Evolutionary conservation across 2,797 vertebrate species (phyloP), one percentile per base, ranked within the genome.

Genomic region (Liasis olivaceus): DNA sequence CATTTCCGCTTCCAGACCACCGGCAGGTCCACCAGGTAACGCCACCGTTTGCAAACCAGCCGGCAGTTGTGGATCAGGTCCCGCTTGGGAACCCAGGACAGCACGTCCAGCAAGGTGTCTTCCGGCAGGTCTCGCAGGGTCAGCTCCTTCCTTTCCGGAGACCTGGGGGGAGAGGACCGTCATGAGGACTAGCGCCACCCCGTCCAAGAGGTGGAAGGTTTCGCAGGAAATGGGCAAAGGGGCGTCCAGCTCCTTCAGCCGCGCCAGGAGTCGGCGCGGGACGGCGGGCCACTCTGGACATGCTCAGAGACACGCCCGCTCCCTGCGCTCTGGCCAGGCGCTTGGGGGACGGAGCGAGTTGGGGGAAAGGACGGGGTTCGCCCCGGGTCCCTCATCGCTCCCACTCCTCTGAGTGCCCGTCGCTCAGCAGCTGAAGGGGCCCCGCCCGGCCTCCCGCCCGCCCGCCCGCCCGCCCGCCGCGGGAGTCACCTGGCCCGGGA

Each of bases 1-100:
- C 98, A 99, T 93, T 98, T 98, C 91, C 97, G 97, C n/a, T 96
- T 98, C 99, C 99, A 99, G 3, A 99, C 94, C 15, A 98, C 97
- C 28, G 97, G 94, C 0, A 98, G 98, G 94, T 99, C 98, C 0
- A 98, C 98, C 94, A 99, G 96, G 26, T 98, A 97, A 0, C 98
- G 97, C 99, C 99, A 99, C 22, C 98, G 97, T 2, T 17, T 87
- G 95, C 98, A 98, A 66, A 99, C 99, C 0, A 96, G 96, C 0
- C 98, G 97, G 95, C 98, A 99, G 62, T 59, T 28, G 20, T 63
- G 3, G 13, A 99, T 95, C 95, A 99, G 98, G 1, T 98, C 97
- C 6, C 93, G 22, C 2, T 96, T 96, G 0, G 99, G 98, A 0
- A 99, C 93, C 66, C 97, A 96, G 2, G 98, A 97, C 56, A 99